Base-by-base conservation (phyloP, 1,140 invertebrate species). In the Rhagoletis pomonella region DNA sequence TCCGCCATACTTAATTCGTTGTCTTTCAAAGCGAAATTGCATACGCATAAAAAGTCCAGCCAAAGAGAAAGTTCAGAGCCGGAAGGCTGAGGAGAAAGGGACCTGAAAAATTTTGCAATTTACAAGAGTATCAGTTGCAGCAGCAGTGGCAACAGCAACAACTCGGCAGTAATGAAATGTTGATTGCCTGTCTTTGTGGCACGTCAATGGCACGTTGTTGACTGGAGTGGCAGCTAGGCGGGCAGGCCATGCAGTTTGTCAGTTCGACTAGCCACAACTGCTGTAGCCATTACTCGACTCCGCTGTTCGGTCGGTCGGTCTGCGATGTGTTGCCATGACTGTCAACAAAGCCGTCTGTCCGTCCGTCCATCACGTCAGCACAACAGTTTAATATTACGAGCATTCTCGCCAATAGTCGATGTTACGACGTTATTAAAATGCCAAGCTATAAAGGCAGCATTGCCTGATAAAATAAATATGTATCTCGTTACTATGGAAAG, bases 381-480 rank as follows among this genome's bases (percentile, higher is more conserved):
- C 47, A 55, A 81, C 73, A 58, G 42, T 81, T 81, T 29, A 81
- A 55, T 81, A 81, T 81, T 55, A 81, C 73, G 47, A 55, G 47
- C 2, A 50, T 55, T 17, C 44, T 77, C n/a, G 73, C 17, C n/a
- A 29, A 67, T 67, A 19, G 64, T 29, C 64, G 64, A 7, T 62
- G 58, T 86, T 60, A 86, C 60, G 84, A 62, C 84, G 60, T 86
- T 86, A 86, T 86, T 86, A 86, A 86, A 60, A 86, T 86, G 50
- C 84, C 84, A n/a, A 39, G 14, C 58, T 59, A 64, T 81, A 86
- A 86, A 60, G 58, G 58, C 58, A 17, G 29, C 19, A 17, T 58
- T n/a, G 5, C 29, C n/a, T 5, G 42, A 59, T 47, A 58, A 14
- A 29, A 85, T n/a, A 77, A 77, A 62, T 62, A 29, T 29, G 29